Conservation (phyloP, 2,113 vertebrate species). For the human region DNA sequence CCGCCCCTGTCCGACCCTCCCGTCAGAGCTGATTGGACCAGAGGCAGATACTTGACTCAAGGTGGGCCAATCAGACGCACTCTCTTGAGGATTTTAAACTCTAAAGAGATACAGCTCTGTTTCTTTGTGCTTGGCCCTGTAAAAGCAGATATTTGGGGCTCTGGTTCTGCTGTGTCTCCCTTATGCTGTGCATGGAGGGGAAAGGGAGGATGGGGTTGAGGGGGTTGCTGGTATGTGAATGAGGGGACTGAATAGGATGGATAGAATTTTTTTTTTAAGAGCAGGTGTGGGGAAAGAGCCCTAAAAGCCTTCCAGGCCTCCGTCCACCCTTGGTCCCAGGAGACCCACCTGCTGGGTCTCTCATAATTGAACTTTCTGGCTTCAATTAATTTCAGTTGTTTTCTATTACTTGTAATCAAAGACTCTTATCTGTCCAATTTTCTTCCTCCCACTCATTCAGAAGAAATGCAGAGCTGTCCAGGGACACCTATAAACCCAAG, state of each 20-base stretch:
- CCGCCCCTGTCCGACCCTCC: background rate
- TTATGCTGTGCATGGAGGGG: no score
- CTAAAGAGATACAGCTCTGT: background rate
- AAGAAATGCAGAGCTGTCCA: background rate
- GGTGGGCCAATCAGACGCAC: background rate
- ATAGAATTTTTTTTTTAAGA: background rate
- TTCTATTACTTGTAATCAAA: constrained; percentile 21
- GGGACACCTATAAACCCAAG: background rate
- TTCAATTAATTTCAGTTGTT: constrained; percentile 5
- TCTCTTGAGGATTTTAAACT: background rate
- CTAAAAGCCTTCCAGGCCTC: background rate
- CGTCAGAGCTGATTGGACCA: background rate
- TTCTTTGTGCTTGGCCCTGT: background rate
- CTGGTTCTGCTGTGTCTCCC: background rate
- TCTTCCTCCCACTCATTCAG: constrained; percentile 28
- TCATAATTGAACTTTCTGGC: background rate
- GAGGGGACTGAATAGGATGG: background rate
- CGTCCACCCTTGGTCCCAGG: background rate
- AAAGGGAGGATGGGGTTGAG: background rate
- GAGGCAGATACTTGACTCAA: background rate
- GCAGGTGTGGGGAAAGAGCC: background rate
- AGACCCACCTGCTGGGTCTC: background rate
- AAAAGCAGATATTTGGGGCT: background rate
- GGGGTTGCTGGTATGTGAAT: background rate
- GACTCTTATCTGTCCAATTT: background rate